These are phyloP conservation scores for Copidosoma floridanum DNA, from an alignment of 1,140 invertebrate species.

Conservation along the genomic window DNA sequence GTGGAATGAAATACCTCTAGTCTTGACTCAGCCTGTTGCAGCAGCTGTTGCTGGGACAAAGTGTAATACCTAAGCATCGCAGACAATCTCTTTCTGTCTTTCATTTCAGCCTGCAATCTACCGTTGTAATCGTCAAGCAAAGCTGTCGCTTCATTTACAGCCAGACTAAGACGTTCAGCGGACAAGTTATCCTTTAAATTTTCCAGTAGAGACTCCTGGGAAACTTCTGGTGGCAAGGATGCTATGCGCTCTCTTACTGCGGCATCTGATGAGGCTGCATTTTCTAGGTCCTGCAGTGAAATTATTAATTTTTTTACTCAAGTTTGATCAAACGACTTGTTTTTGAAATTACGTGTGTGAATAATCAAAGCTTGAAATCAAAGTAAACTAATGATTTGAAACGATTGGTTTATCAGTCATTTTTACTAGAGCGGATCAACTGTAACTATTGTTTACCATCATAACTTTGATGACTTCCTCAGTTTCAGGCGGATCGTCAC, in stretches of 20 bases:
- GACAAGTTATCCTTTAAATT: constrained; percentile 76
- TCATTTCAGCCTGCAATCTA: constrained; percentile 81
- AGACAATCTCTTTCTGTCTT: constrained; percentile 79
- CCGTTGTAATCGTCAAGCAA: constrained; percentile 87
- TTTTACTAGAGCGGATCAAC: no score
- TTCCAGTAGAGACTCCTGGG: constrained; percentile 80
- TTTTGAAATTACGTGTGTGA: background rate
- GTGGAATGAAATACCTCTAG: constrained; percentile 75
- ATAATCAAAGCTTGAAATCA: background rate
- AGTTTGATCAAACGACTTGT: background rate
- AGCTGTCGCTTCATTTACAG: constrained; percentile 84
- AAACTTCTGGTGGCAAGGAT: constrained; percentile 89
- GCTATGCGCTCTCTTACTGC: constrained; percentile 89
- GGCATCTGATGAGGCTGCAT: constrained; percentile 91
- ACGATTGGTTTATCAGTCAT: constrained; percentile 5
- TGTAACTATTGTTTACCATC: constrained; percentile 56
- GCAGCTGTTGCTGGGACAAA: constrained; percentile 77
- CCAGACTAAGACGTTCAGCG: constrained; percentile 68
- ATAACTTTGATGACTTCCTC: constrained; percentile 82
- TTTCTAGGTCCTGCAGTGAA: constrained; percentile 83
- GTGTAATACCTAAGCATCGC: constrained; percentile 87
- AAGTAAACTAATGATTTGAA: background rate
- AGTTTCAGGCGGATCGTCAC: constrained; percentile 84
- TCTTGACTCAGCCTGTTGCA: constrained; percentile 79
- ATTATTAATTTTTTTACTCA: background rate